Evolutionary conservation across 2,888 invertebrate genomes (phyloP).

Genomic region (Gymnosoma rotundatum): DNA sequence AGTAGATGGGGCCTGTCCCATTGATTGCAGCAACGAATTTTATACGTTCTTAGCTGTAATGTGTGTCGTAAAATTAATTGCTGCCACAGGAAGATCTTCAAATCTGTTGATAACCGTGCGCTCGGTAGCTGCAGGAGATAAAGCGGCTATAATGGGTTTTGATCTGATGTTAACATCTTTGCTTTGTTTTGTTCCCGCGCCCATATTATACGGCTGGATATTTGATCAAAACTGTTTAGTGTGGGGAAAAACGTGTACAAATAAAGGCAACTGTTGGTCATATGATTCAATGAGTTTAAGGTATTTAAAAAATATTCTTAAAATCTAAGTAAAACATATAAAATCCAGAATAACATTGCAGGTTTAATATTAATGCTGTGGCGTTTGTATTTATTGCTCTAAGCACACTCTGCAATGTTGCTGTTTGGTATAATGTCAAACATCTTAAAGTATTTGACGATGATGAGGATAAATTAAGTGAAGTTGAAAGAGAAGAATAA

Average conservation of each 20-base stretch:
- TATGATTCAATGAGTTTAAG: conserved; percentile 86
- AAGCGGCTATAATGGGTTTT: conserved; percentile 88
- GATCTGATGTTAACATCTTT: conserved; percentile 87
- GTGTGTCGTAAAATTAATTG: conserved; percentile 85
- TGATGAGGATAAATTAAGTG: no score
- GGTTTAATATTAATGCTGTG: conserved; percentile 86
- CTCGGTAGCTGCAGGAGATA: conserved; percentile 88
- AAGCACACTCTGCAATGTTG: conserved; percentile 86
- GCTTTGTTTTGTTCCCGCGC: conserved; percentile 89
- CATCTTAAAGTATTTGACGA: conserved; percentile 87
- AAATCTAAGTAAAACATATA: no score
- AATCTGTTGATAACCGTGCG: conserved; percentile 85
- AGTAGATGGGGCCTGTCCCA: conserved; percentile 84
- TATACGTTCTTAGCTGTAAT: conserved; percentile 84
- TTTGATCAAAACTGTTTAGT: conserved; percentile 86
- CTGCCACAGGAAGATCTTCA: conserved; percentile 85
- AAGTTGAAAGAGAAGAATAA: no score
- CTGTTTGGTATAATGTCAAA: conserved; percentile 87
- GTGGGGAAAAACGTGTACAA: conserved; percentile 88
- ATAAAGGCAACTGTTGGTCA: conserved; percentile 89
- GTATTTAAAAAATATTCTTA: conserved; percentile 69
- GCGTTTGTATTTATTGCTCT: no score
- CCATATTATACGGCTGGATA: conserved; percentile 89
- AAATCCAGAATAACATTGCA: no score
- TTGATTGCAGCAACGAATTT: conserved; percentile 84